phyloP scores from a whole-genome alignment of 2,113 vertebrate species.

The Paralichthys olivaceus region DNA sequence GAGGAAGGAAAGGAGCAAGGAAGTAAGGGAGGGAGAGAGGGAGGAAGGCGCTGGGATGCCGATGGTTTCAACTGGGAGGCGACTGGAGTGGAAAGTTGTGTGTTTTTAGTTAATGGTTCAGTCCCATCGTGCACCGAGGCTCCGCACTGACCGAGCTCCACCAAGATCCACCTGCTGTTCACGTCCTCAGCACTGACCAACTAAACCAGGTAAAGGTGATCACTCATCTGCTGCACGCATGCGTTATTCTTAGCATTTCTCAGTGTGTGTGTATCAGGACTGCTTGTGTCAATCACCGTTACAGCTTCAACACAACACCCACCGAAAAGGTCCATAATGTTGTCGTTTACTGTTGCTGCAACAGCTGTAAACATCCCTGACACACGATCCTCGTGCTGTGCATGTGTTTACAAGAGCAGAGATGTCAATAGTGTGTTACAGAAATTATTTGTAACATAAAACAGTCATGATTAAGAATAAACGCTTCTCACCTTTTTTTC shows the following conservation, averaged over 20 bases:
- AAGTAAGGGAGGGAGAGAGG: slow-evolving; percentile 3
- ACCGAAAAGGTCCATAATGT: neutral
- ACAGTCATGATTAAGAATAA: neutral
- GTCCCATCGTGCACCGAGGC: too few species aligned
- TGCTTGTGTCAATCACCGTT: neutral
- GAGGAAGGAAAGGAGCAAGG: slow-evolving; percentile 19
- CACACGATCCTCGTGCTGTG: neutral
- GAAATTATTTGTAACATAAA: neutral
- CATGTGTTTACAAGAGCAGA: neutral
- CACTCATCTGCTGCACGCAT: slow-evolving; percentile 27
- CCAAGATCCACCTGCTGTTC: neutral
- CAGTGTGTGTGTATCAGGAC: neutral
- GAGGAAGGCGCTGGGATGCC: slow-evolving; percentile 56
- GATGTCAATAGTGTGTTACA: neutral
- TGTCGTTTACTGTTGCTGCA: neutral
- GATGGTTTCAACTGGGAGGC: slow-evolving; percentile 46
- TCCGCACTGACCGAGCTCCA: neutral
- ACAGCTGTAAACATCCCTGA: neutral
- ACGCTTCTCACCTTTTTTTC: neutral
- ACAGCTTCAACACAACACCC: too few species aligned
- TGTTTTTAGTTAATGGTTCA: slow-evolving; percentile 16
- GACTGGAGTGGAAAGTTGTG: slow-evolving; percentile 44
- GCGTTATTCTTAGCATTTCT: slow-evolving; percentile 5
- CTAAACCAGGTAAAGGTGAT: slow-evolving; percentile 64
- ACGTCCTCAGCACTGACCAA: slow-evolving; percentile 12